Conservation (phyloP, 1,140 invertebrate species). For the Cyclina sinensis region DNA sequence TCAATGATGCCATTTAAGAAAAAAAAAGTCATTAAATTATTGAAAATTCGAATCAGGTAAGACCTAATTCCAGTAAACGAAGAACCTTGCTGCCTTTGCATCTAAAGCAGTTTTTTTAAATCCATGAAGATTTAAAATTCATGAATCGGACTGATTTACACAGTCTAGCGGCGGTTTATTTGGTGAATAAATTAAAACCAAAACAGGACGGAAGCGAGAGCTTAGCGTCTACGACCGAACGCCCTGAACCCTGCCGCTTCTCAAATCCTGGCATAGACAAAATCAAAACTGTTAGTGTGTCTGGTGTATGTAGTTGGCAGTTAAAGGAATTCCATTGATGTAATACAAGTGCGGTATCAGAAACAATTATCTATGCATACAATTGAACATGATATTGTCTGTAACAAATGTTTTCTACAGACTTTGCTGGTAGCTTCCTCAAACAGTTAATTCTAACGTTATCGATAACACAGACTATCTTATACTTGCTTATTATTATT, state of each 20-base stretch:
- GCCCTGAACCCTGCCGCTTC: constrained; percentile 10
- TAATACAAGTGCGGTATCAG: constrained; percentile 23
- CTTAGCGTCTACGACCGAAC: neutral
- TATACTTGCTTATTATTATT: neutral
- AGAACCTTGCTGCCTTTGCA: too few relatives aligned
- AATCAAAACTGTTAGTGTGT: neutral
- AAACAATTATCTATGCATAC: constrained; percentile 16
- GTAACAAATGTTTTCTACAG: constrained; percentile 35
- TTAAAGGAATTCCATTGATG: constrained; percentile 42
- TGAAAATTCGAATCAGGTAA: too few relatives aligned
- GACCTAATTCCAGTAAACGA: too few relatives aligned
- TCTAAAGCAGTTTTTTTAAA: too few relatives aligned
- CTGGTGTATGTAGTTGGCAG: constrained; percentile 23
- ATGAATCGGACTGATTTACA: too few relatives aligned
- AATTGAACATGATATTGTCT: constrained; percentile 35
- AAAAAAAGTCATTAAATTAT: too few relatives aligned
- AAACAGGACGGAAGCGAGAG: neutral
- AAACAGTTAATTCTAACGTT: constrained; percentile 9
- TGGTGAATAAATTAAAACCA: too few relatives aligned
- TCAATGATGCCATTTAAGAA: too few relatives aligned
- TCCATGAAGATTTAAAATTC: too few relatives aligned
- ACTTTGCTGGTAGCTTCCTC: neutral
- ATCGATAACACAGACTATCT: constrained; percentile 12
- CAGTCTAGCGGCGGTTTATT: too few relatives aligned
- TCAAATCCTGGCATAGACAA: constrained; percentile 13